A percentile compares a stretch with the other conserved stretches of the same genome.
Evolutionary conservation across 2,888 invertebrate genomes (phyloP).

Genomic region (Ophioninae sp.): DNA sequence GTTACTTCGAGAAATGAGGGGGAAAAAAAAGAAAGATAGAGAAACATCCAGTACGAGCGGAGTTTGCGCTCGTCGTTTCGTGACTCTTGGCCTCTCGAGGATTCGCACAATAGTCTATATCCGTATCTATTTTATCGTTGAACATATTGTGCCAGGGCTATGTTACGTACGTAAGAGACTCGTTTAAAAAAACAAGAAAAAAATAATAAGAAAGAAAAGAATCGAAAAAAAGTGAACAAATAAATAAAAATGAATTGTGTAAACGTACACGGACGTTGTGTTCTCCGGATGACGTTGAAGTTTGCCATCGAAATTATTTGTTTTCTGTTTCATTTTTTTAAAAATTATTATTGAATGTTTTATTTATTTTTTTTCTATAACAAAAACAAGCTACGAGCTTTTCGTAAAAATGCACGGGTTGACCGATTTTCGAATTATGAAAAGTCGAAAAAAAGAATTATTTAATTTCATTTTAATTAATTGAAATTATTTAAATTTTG

Average conservation of each 20-base stretch:
- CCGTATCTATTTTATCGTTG: constrained; percentile 42
- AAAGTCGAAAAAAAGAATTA: no score
- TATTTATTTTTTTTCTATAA: no score
- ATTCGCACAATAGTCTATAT: constrained; percentile 37
- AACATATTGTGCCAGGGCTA: constrained; percentile 49
- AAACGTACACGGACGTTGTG: constrained; percentile 5
- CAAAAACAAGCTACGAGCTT: no score
- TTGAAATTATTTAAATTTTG: no score
- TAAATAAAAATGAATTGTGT: no score
- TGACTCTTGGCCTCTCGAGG: constrained; percentile 29
- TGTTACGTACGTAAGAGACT: constrained; percentile 27
- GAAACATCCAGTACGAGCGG: neutral
- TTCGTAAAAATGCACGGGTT: no score
- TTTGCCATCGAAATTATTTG: no score
- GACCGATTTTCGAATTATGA: no score
- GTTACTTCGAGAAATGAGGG: neutral
- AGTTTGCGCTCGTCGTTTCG: constrained; percentile 6
- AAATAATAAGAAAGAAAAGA: constrained; percentile 1
- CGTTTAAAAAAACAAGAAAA: constrained; percentile 15
- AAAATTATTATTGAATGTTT: no score
- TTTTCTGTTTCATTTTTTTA: no score
- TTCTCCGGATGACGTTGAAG: no score
- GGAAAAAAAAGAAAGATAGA: neutral
- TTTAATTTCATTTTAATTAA: no score
- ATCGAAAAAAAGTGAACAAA: neutral